Evolutionary conservation across 1,140 invertebrate species (phyloP).

Genomic region (Cryptotermes secundus): DNA sequence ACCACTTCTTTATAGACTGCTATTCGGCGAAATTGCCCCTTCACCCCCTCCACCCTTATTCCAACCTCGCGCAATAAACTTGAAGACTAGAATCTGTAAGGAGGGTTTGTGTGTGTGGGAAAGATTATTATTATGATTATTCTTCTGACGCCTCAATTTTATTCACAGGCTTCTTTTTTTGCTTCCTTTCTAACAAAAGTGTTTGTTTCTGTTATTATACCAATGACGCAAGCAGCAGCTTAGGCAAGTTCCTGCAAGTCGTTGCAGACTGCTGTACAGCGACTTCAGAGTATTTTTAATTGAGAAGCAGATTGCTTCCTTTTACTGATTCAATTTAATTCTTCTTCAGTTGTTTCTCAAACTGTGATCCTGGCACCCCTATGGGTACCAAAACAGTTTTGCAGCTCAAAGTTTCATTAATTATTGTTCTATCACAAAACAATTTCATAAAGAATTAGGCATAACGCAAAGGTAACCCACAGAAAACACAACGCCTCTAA

Average conservation of each 20-base stretch:
- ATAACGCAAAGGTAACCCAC: too few relatives aligned
- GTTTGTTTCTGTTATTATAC: background rate
- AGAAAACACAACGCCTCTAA: too few relatives aligned
- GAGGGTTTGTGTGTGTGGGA: background rate
- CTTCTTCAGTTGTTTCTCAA: too few relatives aligned
- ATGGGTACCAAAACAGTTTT: too few relatives aligned
- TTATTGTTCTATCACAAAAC: too few relatives aligned
- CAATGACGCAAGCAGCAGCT: background rate
- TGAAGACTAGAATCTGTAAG: constrained; percentile 11
- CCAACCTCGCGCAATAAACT: background rate
- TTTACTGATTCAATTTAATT: too few relatives aligned
- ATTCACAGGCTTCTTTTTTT: background rate
- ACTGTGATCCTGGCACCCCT: too few relatives aligned
- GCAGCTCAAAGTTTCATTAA: too few relatives aligned
- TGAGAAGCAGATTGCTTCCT: too few relatives aligned
- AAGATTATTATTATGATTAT: constrained; percentile 17
- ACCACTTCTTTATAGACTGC: constrained; percentile 12
- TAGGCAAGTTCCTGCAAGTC: background rate
- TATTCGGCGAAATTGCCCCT: constrained; percentile 14
- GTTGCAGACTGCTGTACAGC: background rate
- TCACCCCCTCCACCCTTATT: background rate
- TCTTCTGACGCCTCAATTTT: background rate
- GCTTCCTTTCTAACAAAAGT: background rate
- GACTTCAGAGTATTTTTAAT: background rate
- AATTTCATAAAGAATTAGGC: too few relatives aligned